Base-by-base conservation (phyloP, 2,113 vertebrate genomes). In the Brachyhypopomus occidentalis region DNA sequence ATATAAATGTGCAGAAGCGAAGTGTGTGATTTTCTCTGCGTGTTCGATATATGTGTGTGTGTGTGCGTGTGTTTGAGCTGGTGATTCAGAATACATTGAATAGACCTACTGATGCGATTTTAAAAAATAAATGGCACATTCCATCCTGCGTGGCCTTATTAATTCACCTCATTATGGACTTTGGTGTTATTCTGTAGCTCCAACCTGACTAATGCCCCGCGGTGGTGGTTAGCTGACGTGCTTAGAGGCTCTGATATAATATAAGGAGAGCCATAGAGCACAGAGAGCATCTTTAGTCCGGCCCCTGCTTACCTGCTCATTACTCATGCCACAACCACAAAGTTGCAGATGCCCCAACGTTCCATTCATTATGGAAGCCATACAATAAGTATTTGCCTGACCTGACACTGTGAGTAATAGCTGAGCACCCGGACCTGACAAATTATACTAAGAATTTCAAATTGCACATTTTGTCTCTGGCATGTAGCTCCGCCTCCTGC, bases 351-450 rank as follows among this genome's bases (percentile, higher is more conserved):
- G 90, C 88, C 88, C 83, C 85, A 87, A 73, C 72, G 87, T 87
- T 89, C 83, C 86, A 89, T 91, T 90, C 90, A 89, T 92, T 93
- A 92, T 87, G 89, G 88, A 92, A 89, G 14, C 72, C 80, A 88
- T 59, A 82, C 88, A 88, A 88, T 92, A 92, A 93, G 92, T 89
- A 93, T 90, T 91, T 92, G 89, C 89, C 91, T 88, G 87, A 89
- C 89, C 89, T 87, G 71, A 85, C 63, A 45, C 82, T 73, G 56
- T 83, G 89, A 86, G 87, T 77, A 87, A 89, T 87, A 91, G 90
- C 80, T 87, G 36, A 22, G 69, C 55, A 60, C 52, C 79, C 72
- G 84, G 45, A 86, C 78, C 69, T 88, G 75, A 90, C 85, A 89
- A 90, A 87, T 87, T 69, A 82, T 36, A 59, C 11, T 6, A 38